Evolutionary conservation across 2,797 vertebrate genomes (phyloP).

Genomic region (Tarsius wallacei): DNA sequence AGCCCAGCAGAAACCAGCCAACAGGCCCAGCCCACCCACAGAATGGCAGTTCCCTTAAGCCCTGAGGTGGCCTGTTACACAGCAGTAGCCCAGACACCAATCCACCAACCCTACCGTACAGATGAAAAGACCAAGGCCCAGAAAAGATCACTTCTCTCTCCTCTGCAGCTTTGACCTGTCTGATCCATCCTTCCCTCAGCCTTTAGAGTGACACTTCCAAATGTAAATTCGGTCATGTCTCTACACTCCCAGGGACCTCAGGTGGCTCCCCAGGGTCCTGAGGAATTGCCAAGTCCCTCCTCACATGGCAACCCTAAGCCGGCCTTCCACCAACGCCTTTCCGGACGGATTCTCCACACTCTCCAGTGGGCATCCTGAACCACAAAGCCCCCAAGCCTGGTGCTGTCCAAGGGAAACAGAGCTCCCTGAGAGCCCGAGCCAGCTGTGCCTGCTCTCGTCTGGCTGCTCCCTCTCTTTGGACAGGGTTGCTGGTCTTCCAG

Average conservation of each 20-base stretch:
- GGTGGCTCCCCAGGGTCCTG: neutral
- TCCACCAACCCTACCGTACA: neutral
- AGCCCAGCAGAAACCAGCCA: neutral
- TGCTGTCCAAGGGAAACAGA: neutral
- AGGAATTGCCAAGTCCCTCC: neutral
- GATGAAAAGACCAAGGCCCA: neutral
- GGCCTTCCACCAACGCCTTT: neutral
- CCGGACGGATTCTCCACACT: neutral
- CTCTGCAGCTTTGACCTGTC: neutral
- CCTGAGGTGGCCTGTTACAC: neutral
- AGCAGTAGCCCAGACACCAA: neutral
- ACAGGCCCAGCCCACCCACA: neutral
- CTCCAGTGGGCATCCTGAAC: no score
- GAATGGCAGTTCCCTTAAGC: neutral
- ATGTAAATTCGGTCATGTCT: neutral
- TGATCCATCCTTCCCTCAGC: neutral
- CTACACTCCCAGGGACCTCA: neutral
- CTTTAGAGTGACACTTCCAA: neutral
- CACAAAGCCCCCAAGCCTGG: neutral
- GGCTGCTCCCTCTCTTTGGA: rapidly evolving
- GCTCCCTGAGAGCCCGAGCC: neutral
- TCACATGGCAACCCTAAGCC: neutral
- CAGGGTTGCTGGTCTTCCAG: neutral
- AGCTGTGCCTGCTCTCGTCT: no score
- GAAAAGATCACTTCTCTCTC: neutral